Conservation (phyloP, 2,888 invertebrate species). For the Nasonovia ribisnigri region DNA sequence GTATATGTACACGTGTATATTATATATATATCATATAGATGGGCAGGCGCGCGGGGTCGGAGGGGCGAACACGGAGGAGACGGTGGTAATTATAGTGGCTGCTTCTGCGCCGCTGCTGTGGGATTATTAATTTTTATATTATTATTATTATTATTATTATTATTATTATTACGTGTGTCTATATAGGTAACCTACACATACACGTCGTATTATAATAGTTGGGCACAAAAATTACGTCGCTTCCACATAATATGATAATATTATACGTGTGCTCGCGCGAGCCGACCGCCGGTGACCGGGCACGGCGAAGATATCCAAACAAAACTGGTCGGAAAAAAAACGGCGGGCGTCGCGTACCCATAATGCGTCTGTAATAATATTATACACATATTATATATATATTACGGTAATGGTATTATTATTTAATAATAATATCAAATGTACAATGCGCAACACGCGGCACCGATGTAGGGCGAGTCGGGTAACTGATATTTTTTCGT, state of each 20-base stretch:
- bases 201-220: neutral
- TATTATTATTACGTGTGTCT: neutral
- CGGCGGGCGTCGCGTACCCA: neutral
- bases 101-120: slow-evolving; percentile 31
- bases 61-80: slow-evolving; percentile 38
- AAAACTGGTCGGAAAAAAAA: slow-evolving; percentile 37
- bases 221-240: slow-evolving; percentile 59
- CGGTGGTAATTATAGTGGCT: slow-evolving; percentile 62
- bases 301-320: neutral
- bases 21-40: neutral
- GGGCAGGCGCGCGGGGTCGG: neutral
- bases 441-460: neutral
- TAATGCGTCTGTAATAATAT: too few species aligned
- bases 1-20: neutral
- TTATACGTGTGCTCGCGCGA: neutral
- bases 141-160: neutral
- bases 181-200: neutral
- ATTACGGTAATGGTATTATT: neutral
- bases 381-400: too few species aligned
- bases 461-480: too few species aligned
- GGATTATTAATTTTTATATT: slow-evolving; percentile 59
- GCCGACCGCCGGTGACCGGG: too few species aligned
- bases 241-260: slow-evolving; percentile 15
- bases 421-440: neutral
- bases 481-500: too few species aligned